Evolutionary conservation across 35 echinoderm and acorn worm genomes (phyloP).

Genomic region (Lytechinus variegatus): DNA sequence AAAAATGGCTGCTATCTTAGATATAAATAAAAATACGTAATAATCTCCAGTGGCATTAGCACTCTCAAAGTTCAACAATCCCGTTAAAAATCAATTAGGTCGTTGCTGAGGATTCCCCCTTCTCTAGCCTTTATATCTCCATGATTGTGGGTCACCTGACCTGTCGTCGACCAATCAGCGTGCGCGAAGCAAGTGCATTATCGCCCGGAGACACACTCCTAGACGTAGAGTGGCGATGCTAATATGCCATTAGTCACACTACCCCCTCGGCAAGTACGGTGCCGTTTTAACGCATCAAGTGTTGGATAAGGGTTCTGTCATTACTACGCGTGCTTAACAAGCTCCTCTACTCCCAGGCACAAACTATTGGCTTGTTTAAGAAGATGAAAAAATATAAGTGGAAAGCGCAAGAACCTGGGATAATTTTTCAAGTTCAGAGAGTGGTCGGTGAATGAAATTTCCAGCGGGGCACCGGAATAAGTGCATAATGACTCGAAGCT

Average conservation of each 20-base stretch:
- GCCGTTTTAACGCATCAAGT: slow-evolving; percentile 45
- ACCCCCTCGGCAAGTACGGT: neutral
- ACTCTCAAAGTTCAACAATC: slow-evolving; percentile 43
- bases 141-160: slow-evolving; percentile 30
- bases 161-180: neutral
- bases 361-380: neutral
- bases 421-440: neutral
- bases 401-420: neutral
- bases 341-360: neutral
- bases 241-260: slow-evolving; percentile 51
- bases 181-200: neutral
- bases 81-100: slow-evolving; percentile 26
- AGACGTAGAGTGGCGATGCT: slow-evolving; percentile 53
- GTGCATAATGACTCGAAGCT: neutral
- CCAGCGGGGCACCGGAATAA: neutral
- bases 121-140: neutral
- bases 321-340: neutral
- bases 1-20: neutral
- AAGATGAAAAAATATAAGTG: neutral
- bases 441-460: neutral
- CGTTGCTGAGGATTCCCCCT: neutral
- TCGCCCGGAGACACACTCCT: slow-evolving; percentile 41
- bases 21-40: neutral
- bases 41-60: slow-evolving; percentile 21
- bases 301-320: neutral